These are phyloP conservation scores for Herminia tarsipennalis DNA, from an alignment of 2,888 invertebrate species.

Conservation along the genomic window DNA sequence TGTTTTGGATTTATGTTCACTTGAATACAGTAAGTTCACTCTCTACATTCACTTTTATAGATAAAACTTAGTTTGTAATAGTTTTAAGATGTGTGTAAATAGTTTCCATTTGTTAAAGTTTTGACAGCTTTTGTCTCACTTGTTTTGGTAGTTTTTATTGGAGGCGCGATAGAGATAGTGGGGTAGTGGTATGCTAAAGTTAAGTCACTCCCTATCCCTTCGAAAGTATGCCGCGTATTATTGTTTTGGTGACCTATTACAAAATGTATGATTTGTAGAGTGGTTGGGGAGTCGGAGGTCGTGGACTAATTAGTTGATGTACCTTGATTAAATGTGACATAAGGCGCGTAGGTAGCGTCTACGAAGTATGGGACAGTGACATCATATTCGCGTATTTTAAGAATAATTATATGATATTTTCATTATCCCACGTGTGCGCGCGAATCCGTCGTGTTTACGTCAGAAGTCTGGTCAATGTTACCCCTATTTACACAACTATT, in stretches of 20 bases:
- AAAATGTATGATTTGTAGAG: slow-evolving; percentile 63
- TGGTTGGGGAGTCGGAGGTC: slow-evolving; percentile 49
- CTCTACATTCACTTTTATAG: slow-evolving; percentile 19
- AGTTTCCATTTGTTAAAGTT: slow-evolving; percentile 67
- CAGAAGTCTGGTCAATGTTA: neutral
- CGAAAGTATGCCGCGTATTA: slow-evolving; percentile 76
- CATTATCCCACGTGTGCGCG: slow-evolving; percentile 29
- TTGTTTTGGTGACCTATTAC: slow-evolving; percentile 80
- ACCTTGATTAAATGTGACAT: slow-evolving; percentile 55
- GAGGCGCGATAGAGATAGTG: slow-evolving; percentile 62
- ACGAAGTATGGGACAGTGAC: slow-evolving; percentile 54
- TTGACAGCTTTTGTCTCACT: slow-evolving; percentile 68
- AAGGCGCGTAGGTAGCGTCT: slow-evolving; percentile 59
- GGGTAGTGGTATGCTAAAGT: slow-evolving; percentile 51
- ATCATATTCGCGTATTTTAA: slow-evolving; percentile 65
- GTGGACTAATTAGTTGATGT: slow-evolving; percentile 46
- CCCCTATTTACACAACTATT: no score
- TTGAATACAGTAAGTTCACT: slow-evolving; percentile 72
- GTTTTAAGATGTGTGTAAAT: slow-evolving; percentile 62
- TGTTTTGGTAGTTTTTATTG: slow-evolving; percentile 43
- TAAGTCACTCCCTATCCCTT: slow-evolving; percentile 64
- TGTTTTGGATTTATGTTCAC: slow-evolving; percentile 83
- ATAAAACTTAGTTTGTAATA: slow-evolving; percentile 43
- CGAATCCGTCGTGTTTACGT: slow-evolving; percentile 9
- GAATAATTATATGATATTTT: slow-evolving; percentile 44